Evolutionary conservation across 2,888 invertebrate species (phyloP).

Genomic region (Apotomis capreana): DNA sequence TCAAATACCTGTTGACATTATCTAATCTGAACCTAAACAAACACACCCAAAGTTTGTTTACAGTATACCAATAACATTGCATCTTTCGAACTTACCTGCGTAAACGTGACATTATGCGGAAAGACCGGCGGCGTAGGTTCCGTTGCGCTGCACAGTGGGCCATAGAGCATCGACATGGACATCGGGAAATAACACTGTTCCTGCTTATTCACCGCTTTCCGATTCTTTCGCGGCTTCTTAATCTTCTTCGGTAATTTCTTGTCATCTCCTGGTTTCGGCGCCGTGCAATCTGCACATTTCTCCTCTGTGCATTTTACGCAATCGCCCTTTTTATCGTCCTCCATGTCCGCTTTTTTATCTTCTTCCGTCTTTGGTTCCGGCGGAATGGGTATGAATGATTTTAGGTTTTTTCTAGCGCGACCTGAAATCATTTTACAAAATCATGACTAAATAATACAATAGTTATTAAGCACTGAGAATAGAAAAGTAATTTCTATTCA

Average conservation of each 20-base stretch:
- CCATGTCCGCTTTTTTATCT: conserved; percentile 62
- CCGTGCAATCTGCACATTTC: conserved; percentile 67
- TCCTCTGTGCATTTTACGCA: conserved; percentile 67
- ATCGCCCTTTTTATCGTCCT: conserved; percentile 64
- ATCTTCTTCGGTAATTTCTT: conserved; percentile 68
- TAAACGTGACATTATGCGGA: conserved; percentile 95
- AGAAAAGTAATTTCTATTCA: too few species aligned
- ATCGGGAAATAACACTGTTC: conserved; percentile 88
- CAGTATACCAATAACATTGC: too few species aligned
- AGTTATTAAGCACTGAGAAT: too few species aligned
- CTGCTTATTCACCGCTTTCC: conserved; percentile 69
- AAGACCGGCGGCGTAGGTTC: conserved; percentile 84
- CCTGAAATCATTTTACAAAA: conserved; percentile 60
- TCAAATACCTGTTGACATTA: background rate
- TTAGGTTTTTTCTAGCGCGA: conserved; percentile 73
- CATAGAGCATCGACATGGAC: conserved; percentile 94
- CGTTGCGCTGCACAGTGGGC: conserved; percentile 86
- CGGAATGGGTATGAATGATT: conserved; percentile 76
- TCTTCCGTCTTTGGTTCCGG: conserved; percentile 66
- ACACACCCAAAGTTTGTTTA: too few species aligned
- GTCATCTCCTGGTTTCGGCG: conserved; percentile 64
- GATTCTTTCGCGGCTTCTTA: conserved; percentile 70
- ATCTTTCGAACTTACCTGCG: conserved; percentile 84
- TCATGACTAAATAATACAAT: conserved; percentile 3
- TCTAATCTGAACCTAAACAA: too few species aligned